Base-by-base conservation (phyloP, 2,888 invertebrate genomes). In the Azorinus chamasolen region DNA sequence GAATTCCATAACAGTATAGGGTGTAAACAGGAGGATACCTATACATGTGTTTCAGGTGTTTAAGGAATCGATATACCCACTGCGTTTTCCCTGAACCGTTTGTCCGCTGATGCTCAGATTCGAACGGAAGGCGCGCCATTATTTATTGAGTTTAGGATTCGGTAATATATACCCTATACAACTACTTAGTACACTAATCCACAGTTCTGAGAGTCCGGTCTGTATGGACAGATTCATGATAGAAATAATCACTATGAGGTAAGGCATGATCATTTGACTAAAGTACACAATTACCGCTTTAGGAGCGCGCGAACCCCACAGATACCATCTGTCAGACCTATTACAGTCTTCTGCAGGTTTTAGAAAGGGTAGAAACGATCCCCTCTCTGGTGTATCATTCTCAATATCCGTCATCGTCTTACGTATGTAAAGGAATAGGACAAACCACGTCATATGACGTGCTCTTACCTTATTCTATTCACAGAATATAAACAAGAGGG, bases 281-380 rank as follows among this genome's bases (percentile, higher is more conserved):
- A 79, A 79, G 59, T 74, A 79, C n/a, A 79, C 71, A 41, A 79
- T 75, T 64, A 75, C 74, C 12, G 74, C 70, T 43, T 79, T 51
- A 25, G 71, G 74, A 37, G 68, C 54, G 45, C 41, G 20, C 8
- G 57, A 54, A 63, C n/a, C 79, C 54, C 66, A 62, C 14, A 75
- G 50, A 55, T 64, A 61, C 79, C 74, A 79, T 43, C 54, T 65
- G 12, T 72, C 72, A n/a, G n/a, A n/a, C n/a, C n/a, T n/a, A 14
- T 58, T 59, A 27, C 39, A 16, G 24, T 20, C 25, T 53, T 68
- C 68, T 37, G 48, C 50, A 46, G 20, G 27, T 43, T 70, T n/a
- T 39, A 48, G 24, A n/a, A n/a, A n/a, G n/a, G n/a, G n/a, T n/a
- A n/a, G n/a, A n/a, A n/a, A n/a, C 8, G 50, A 24, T 64, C 43